Evolutionary conservation across 2,113 vertebrate species (phyloP), one percentile per base, ranked within the genome.

Genomic region (Romanogobio albipinnatus): DNA sequence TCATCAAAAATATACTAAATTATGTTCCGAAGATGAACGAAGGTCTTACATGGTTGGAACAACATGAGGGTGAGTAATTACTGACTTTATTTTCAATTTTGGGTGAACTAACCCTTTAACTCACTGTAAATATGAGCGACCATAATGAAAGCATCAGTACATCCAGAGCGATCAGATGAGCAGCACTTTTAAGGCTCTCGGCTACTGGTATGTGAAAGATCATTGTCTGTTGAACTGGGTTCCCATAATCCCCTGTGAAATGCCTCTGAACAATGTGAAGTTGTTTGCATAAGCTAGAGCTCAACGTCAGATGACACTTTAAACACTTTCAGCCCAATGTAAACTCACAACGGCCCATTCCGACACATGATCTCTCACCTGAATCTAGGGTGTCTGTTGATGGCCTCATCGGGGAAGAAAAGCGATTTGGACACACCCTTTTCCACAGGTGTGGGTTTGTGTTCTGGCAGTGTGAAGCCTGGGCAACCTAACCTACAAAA

Each of bases 401-500:
- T 99, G 58, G 97, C 97, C 94, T 99, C 96, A 78, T 99, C 98
- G 4, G 97, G 98, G 90, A 99, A 98, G 91, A 99, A 99, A 47
- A 99, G 95, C 0, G 98, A 99, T 90, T 96, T 99, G 17, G 97
- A 98, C 77, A 93, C 97, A 84, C 97, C 96, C 86, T 90, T 94
- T 90, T 99, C 97, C 19, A 97, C 92, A 0, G 97, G 96, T 0
- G 92, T 98, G 26, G 98, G 97, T n/a, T 87, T 93, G 88, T 83
- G 90, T 81, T 97, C 96, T 0, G 98, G 98, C 87, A 95, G 86
- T 0, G 98, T 99, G 90, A 99, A 99, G 74, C 97, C 97, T 76
- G 95, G 96, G 88, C 98, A 99, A 78, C 98, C 98, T 91, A 98
- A 95, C 92, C 98, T 99, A 3, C 17, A 58, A 76, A 91, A 80